phyloP scores from a whole-genome alignment of 2,888 invertebrate genomes.

The Zonitis immaculata region DNA sequence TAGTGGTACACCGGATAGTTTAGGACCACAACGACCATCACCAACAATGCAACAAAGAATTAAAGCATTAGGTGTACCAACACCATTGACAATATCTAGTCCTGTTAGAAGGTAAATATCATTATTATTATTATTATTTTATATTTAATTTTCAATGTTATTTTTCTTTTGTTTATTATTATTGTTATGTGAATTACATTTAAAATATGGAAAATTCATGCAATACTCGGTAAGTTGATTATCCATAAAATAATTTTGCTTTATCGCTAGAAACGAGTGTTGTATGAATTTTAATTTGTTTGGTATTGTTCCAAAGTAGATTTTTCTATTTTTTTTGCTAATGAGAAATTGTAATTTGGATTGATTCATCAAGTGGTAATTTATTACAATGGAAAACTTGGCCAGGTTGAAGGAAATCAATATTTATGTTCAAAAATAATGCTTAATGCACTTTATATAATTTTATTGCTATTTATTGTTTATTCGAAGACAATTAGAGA shows the following conservation, averaged over 20 bases:
- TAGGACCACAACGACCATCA: constrained; percentile 57
- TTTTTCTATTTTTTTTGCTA: neutral
- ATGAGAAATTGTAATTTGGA: neutral
- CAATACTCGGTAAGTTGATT: neutral
- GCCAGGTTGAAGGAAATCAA: no score
- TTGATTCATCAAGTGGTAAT: neutral
- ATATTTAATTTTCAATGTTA: neutral
- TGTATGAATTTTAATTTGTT: neutral
- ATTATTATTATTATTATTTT: constrained; percentile 5
- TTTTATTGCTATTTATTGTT: constrained; percentile 26
- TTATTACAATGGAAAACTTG: neutral
- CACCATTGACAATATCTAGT: constrained; percentile 81
- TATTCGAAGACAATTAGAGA: neutral
- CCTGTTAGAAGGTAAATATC: constrained; percentile 75
- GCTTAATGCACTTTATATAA: constrained; percentile 4
- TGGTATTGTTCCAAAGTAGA: no score
- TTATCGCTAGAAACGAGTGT: constrained; percentile 1
- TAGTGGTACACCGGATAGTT: constrained; percentile 42
- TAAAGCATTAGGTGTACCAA: constrained; percentile 84
- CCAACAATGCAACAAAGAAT: constrained; percentile 89
- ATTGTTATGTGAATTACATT: constrained; percentile 20
- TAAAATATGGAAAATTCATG: neutral
- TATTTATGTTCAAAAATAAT: constrained; percentile 1
- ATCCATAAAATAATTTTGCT: neutral
- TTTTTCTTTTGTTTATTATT: constrained; percentile 4